Evolutionary conservation across 1,140 invertebrate genomes (phyloP).

Genomic region (Pomacea maculata): DNA sequence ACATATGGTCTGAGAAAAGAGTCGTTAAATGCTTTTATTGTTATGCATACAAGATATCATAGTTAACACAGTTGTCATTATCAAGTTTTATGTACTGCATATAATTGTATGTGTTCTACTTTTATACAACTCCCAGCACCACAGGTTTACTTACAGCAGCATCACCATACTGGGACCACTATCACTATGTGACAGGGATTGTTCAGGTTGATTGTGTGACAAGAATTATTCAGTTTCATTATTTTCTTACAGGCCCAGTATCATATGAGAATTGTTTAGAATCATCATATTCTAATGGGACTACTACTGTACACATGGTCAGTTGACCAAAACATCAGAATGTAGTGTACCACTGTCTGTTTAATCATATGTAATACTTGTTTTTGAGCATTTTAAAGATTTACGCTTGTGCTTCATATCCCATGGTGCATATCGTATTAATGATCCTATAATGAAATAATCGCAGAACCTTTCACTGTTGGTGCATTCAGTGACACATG

Average conservation of each 20-base stretch:
- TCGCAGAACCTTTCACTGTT: not conserved
- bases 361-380: not conserved
- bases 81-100: no score
- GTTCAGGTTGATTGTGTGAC: no score
- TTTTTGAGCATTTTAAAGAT: not conserved
- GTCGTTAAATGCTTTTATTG: no score
- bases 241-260: not conserved
- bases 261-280: not conserved
- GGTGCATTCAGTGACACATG: not conserved
- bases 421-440: no score
- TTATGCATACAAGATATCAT: not conserved
- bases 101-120: no score
- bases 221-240: not conserved
- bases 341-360: not conserved
- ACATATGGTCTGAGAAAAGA: not conserved
- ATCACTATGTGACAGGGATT: no score
- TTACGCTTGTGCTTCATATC: not conserved
- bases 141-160: no score
- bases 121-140: no score
- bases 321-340: not conserved
- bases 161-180: no score
- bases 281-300: not conserved
- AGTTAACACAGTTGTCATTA: no score
- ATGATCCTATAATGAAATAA: not conserved
- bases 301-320: not conserved